Evolutionary conservation across 2,888 invertebrate species (phyloP).

Genomic region (Drosophila rubida): DNA sequence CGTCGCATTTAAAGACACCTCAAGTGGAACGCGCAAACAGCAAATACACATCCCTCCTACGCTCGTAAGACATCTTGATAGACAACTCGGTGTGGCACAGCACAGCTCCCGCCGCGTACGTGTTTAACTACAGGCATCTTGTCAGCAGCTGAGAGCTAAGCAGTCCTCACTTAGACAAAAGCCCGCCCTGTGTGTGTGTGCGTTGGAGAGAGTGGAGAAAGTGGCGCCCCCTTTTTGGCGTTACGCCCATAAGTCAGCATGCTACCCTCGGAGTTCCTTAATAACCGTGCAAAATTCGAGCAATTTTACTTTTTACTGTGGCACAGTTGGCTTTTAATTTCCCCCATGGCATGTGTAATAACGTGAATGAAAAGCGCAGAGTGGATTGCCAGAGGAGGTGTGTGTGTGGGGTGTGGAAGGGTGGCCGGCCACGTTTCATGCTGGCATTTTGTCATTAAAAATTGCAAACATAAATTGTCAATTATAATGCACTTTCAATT

Average conservation of each 20-base stretch:
- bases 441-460: conserved; percentile 28
- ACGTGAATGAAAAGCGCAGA: conserved; percentile 52
- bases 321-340: conserved; percentile 62
- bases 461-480: conserved; percentile 38
- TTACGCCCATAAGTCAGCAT: conserved; percentile 27
- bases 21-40: conserved; percentile 72
- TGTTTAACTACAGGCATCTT: conserved; percentile 68
- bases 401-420: neutral
- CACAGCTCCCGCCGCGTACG: conserved; percentile 54
- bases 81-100: conserved; percentile 64
- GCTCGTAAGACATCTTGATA: conserved; percentile 54
- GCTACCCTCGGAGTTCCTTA: conserved; percentile 37
- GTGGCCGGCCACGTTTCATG: conserved; percentile 18
- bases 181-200: conserved; percentile 4
- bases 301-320: conserved; percentile 44
- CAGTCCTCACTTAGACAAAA: conserved; percentile 56
- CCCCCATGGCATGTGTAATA: conserved; percentile 50
- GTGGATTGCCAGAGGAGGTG: too few relatives aligned
- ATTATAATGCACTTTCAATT: conserved; percentile 54
- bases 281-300: conserved; percentile 50
- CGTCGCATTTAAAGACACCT: conserved; percentile 79
- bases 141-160: conserved; percentile 47
- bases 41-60: conserved; percentile 35
- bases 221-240: conserved; percentile 25
- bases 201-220: neutral